These are phyloP conservation scores for Notothenia rossii DNA, from an alignment of 2,113 vertebrate genomes.

Conservation along the genomic window DNA sequence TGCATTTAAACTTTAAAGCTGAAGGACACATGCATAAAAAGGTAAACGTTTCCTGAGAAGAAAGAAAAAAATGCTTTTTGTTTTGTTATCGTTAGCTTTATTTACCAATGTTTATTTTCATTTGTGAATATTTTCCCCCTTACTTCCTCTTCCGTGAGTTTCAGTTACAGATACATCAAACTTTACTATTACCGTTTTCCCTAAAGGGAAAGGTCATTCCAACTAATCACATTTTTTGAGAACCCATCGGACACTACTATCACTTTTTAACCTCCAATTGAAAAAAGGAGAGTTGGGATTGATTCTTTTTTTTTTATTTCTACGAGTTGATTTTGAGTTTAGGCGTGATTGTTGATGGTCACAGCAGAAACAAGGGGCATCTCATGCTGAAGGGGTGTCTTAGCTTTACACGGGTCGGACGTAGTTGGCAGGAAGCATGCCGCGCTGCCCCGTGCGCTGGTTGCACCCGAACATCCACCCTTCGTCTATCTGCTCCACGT, in stretches of 20 bases:
- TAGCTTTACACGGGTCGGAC: conserved; percentile 88
- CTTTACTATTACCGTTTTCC: background rate
- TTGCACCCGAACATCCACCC: conserved; percentile 97
- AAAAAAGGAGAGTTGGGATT: background rate
- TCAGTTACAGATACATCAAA: background rate
- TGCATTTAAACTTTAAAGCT: background rate
- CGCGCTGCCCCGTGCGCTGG: conserved; percentile 94
- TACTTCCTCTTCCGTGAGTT: background rate
- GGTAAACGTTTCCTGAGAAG: conserved; percentile 34
- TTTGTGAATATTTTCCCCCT: background rate
- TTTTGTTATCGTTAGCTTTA: too few relatives aligned
- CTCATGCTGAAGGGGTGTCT: background rate
- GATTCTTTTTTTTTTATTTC: background rate
- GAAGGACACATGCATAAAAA: background rate
- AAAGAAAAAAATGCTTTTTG: background rate
- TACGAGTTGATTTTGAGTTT: background rate
- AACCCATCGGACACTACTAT: background rate
- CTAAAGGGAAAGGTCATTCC: background rate
- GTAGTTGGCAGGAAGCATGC: conserved; percentile 96
- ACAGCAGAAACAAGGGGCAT: background rate
- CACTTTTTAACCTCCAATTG: background rate
- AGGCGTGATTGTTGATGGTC: background rate
- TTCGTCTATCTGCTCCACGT: conserved; percentile 95
- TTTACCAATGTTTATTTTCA: background rate
- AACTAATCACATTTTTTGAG: background rate